Evolutionary conservation across 2,797 vertebrate genomes (phyloP).

Genomic region (Vireo griseus): DNA sequence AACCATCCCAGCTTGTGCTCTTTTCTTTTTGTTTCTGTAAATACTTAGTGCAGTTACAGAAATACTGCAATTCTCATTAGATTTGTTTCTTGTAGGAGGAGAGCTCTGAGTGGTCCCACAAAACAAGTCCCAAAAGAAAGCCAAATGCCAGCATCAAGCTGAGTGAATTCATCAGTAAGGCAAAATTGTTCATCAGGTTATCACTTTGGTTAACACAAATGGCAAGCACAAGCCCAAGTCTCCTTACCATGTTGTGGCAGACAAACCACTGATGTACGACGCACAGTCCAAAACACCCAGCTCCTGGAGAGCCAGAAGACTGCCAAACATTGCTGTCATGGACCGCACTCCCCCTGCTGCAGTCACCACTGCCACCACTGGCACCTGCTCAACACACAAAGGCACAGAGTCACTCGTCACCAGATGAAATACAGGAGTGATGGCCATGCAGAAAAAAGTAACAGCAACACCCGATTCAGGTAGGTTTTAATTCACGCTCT

Average conservation of each 20-base stretch:
- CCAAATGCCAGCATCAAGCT: background rate
- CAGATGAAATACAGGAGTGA: background rate
- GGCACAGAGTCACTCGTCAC: background rate
- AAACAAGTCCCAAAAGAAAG: background rate
- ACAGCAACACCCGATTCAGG: background rate
- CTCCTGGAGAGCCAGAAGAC: constrained; percentile 78
- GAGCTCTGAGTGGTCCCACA: background rate
- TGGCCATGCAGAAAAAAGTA: background rate
- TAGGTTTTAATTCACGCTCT: background rate
- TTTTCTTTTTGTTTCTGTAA: background rate
- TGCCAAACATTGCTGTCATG: constrained; percentile 78
- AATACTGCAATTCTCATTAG: background rate
- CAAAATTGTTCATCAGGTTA: background rate
- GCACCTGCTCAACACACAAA: constrained; percentile 72
- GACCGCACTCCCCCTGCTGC: constrained; percentile 82
- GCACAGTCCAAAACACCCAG: constrained; percentile 78
- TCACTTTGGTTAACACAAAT: background rate
- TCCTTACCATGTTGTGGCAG: constrained; percentile 86
- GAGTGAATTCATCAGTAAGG: background rate
- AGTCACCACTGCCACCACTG: constrained; percentile 78
- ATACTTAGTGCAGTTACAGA: background rate
- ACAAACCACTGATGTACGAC: constrained; percentile 81
- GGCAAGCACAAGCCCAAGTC: background rate
- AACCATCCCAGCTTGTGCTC: background rate
- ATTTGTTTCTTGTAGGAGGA: background rate